phyloP scores from a whole-genome alignment of 1,140 invertebrate species.

The Drosophila grimshawi region DNA sequence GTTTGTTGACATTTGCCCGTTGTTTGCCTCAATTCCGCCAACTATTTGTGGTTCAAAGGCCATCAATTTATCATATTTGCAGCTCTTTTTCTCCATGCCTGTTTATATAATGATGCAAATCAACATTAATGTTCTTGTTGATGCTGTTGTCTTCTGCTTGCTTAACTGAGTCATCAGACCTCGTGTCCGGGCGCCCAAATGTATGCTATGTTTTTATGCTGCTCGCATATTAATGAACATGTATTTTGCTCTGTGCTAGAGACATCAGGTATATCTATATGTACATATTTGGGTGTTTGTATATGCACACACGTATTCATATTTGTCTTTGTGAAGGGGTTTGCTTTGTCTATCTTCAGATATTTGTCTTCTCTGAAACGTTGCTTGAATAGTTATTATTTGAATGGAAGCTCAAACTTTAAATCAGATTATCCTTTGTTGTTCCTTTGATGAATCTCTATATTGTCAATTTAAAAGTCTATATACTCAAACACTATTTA shows the following conservation, averaged over 20 bases:
- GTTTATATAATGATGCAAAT: constrained; percentile 57
- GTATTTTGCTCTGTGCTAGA: constrained; percentile 1
- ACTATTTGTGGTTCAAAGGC: constrained; percentile 9
- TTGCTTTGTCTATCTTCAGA: not conserved
- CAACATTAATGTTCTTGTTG: constrained; percentile 34
- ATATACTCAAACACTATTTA: too few species aligned
- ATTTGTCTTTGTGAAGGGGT: not conserved
- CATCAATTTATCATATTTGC: constrained; percentile 24
- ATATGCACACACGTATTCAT: not conserved
- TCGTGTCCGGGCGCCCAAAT: constrained; percentile 12
- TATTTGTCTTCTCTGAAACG: not conserved
- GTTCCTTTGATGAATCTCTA: not conserved
- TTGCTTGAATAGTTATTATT: not conserved
- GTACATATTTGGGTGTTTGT: not conserved
- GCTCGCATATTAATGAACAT: constrained; percentile 11
- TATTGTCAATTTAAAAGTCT: too few species aligned
- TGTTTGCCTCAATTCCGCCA: not conserved
- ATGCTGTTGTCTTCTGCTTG: not conserved
- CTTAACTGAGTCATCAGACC: constrained; percentile 2
- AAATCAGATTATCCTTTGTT: not conserved
- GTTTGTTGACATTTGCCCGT: constrained; percentile 12
- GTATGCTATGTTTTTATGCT: constrained; percentile 19
- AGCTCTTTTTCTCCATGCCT: not conserved
- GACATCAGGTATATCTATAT: not conserved
- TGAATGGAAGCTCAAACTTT: not conserved